A percentile compares a stretch with the other conserved stretches of the same genome.
Conservation (phyloP, 64 coral and sea anemone genomes). For the Orbicella faveolata region DNA sequence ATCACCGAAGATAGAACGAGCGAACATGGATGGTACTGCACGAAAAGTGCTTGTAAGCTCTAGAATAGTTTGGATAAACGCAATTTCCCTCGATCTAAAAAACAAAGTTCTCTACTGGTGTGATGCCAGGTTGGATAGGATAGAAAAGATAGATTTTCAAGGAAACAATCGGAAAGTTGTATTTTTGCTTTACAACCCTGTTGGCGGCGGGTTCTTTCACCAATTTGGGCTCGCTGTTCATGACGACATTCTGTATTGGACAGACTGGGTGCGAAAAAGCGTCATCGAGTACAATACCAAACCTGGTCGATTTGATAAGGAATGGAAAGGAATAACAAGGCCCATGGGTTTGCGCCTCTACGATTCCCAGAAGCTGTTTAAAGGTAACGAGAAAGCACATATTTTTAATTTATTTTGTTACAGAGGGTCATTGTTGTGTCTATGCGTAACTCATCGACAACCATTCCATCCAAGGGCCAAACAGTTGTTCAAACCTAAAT, state of each 20-base stretch:
- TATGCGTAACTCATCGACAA: neutral
- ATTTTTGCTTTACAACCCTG: neutral
- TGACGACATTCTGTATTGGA: conserved; percentile 36
- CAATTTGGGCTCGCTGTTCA: neutral
- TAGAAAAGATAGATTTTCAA: conserved; percentile 57
- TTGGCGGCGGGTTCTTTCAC: neutral
- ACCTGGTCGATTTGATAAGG: neutral
- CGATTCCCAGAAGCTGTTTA: neutral
- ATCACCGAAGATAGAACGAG: conserved; percentile 61
- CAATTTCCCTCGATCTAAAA: conserved; percentile 60
- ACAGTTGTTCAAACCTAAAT: conserved; percentile 37
- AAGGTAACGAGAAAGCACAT: neutral
- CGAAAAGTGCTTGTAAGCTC: conserved; percentile 46
- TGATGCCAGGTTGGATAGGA: conserved; percentile 42
- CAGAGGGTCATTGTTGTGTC: no score
- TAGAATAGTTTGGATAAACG: conserved; percentile 36
- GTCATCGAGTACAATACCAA: conserved; percentile 34
- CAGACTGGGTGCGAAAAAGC: conserved; percentile 12
- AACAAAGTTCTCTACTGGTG: conserved; percentile 65
- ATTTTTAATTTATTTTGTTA: no score
- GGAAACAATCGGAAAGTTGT: conserved; percentile 17
- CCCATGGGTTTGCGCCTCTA: neutral
- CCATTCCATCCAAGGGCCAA: conserved; percentile 13
- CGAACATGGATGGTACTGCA: conserved; percentile 74
- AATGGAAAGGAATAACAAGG: neutral